Conservation (phyloP, 1,140 invertebrate genomes). For the Druon quercuslanigerum region DNA sequence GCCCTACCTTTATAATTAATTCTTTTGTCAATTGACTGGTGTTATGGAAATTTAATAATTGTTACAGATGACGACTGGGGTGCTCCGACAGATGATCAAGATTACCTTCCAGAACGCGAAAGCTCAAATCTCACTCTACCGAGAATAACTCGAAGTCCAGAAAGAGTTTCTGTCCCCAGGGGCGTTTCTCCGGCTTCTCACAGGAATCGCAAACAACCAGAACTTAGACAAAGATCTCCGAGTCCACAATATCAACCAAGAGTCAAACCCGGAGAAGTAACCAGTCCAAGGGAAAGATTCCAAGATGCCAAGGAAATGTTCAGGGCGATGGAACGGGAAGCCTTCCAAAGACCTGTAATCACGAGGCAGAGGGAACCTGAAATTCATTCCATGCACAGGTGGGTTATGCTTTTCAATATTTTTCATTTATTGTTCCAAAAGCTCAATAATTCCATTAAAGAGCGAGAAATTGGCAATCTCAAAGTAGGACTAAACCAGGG, state of each 20-base stretch:
- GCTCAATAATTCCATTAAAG: too few relatives aligned
- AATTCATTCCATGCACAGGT: conserved; percentile 67
- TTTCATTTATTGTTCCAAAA: too few relatives aligned
- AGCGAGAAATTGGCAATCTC: too few relatives aligned
- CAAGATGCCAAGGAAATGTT: conserved; percentile 91
- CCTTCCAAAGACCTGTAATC: conserved; percentile 74
- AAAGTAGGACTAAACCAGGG: too few relatives aligned
- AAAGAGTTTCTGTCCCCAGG: conserved; percentile 58
- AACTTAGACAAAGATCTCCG: conserved; percentile 75
- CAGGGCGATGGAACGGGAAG: conserved; percentile 83
- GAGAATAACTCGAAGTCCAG: conserved; percentile 67
- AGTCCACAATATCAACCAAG: conserved; percentile 74
- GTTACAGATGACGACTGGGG: conserved; percentile 73
- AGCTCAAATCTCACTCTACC: conserved; percentile 66
- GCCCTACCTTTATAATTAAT: background rate
- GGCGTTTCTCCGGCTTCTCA: conserved; percentile 58
- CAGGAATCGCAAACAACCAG: conserved; percentile 63
- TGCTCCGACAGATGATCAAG: conserved; percentile 62
- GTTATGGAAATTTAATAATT: background rate
- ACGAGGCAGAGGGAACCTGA: conserved; percentile 66
- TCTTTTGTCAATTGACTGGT: background rate
- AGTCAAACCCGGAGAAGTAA: conserved; percentile 61
- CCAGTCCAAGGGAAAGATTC: conserved; percentile 83
- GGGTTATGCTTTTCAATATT: background rate
- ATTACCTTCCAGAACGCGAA: conserved; percentile 64